Percentiles rank a stretch among this genome's conserved stretches.
Conservation (phyloP, 1,140 invertebrate genomes). For the Gryllus bimaculatus region DNA sequence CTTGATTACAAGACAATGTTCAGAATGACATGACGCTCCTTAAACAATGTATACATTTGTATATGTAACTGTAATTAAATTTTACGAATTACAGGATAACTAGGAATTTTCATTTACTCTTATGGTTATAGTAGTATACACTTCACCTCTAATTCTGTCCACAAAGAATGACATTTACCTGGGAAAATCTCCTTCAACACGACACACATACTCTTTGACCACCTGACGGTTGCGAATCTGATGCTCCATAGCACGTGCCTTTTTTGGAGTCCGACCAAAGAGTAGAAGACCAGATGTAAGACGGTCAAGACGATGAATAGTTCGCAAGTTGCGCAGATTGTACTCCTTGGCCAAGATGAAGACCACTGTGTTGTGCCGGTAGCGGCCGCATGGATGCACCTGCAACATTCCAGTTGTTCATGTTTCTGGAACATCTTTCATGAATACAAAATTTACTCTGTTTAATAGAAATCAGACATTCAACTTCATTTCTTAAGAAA, state of each 20-base stretch:
- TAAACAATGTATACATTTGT: no score
- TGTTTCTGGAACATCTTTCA: background rate
- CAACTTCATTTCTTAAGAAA: background rate
- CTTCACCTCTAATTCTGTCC: no score
- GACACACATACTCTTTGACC: constrained; percentile 93
- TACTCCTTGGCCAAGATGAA: constrained; percentile 95
- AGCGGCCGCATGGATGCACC: constrained; percentile 90
- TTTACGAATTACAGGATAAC: no score
- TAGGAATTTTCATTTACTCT: no score
- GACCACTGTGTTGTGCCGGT: constrained; percentile 90
- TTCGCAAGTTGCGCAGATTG: constrained; percentile 85
- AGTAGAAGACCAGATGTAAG: constrained; percentile 89
- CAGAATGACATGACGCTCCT: no score
- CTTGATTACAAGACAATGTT: no score
- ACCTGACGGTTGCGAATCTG: constrained; percentile 87
- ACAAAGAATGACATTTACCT: constrained; percentile 46
- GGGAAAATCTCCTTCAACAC: constrained; percentile 94
- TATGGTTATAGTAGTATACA: no score
- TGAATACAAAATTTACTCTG: background rate
- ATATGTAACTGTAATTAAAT: no score
- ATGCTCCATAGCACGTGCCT: constrained; percentile 85
- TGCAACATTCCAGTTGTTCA: background rate
- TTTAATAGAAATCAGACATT: background rate
- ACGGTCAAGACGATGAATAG: constrained; percentile 84
- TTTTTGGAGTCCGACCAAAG: constrained; percentile 85